These are phyloP conservation scores for Athene cunicularia DNA, from an alignment of 2,113 vertebrate species.

Conservation along the genomic window DNA sequence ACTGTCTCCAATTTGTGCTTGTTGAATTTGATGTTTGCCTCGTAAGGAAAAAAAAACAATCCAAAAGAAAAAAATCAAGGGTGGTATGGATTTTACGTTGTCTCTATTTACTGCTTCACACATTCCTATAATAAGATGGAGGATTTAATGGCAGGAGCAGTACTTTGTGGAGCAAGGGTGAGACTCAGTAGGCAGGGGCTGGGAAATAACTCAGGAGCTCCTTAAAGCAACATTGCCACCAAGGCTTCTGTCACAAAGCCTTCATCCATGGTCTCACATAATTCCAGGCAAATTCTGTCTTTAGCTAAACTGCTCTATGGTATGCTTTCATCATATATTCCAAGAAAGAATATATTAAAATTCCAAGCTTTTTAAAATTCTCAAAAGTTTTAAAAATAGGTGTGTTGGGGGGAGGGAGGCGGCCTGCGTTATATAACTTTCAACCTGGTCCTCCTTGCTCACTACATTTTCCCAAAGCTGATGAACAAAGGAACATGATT, in stretches of 20 bases:
- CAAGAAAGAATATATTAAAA: not conserved
- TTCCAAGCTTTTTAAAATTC: not conserved
- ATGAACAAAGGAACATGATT: not conserved
- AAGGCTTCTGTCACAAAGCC: not conserved
- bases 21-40: not conserved
- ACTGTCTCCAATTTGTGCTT: not conserved
- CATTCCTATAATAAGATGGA: not conserved
- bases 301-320: not conserved
- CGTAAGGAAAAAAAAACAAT: not conserved
- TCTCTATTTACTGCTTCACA: not conserved
- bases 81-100: not conserved
- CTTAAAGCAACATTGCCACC: not conserved
- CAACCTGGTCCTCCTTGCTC: not conserved
- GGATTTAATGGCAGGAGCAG: not conserved
- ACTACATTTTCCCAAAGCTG: not conserved
- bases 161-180: not conserved
- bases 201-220: not conserved
- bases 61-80: not conserved
- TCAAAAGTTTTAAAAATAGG: not conserved
- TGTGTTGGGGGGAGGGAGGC: not conserved
- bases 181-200: not conserved
- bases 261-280: not conserved
- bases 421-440: not conserved
- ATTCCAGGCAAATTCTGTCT: not conserved
- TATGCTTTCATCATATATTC: not conserved